Percentiles rank a stretch among this genome's conserved stretches.
These are phyloP conservation scores for Hydractinia symbiolongicarpus DNA, from an alignment of 30 jellyfish, hydroid and myxozoan species.

Conservation along the genomic window DNA sequence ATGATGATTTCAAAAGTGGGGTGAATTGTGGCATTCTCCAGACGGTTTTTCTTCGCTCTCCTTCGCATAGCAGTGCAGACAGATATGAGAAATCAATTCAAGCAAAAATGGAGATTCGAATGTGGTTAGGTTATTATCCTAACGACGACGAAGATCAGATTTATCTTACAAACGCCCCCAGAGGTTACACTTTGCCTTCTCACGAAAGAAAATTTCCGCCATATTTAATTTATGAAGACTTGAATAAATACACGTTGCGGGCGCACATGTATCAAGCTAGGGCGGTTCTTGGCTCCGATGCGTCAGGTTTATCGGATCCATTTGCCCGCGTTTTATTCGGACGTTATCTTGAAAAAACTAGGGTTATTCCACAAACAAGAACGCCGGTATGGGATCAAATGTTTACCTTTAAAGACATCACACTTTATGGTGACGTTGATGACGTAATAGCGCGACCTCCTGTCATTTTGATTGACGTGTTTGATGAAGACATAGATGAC, in stretches of 20 bases:
- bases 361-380: constrained; percentile 57
- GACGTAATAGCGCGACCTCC: constrained; percentile 48
- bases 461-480: constrained; percentile 49
- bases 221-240: neutral
- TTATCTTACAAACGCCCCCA: constrained; percentile 13
- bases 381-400: constrained; percentile 80
- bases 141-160: constrained; percentile 21
- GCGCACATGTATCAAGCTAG: constrained; percentile 82
- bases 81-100: constrained; percentile 31
- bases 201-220: neutral
- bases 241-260: constrained; percentile 28
- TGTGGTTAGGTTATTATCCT: constrained; percentile 59
- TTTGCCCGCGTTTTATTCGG: constrained; percentile 62
- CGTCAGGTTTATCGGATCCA: constrained; percentile 69
- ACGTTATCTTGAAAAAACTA: constrained; percentile 45
- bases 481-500: constrained; percentile 48
- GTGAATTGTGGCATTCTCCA: constrained; percentile 33
- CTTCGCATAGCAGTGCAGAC: constrained; percentile 23
- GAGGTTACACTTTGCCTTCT: constrained; percentile 9
- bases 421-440: constrained; percentile 40
- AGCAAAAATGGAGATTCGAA: constrained; percentile 53
- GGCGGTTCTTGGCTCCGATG: constrained; percentile 67
- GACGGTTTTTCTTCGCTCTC: constrained; percentile 40
- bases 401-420: constrained; percentile 40
- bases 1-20: constrained; percentile 45